A percentile compares a stretch with the other conserved stretches of the same genome.
Conservation (phyloP, 2,797 vertebrate species). For the Microtus californicus region DNA sequence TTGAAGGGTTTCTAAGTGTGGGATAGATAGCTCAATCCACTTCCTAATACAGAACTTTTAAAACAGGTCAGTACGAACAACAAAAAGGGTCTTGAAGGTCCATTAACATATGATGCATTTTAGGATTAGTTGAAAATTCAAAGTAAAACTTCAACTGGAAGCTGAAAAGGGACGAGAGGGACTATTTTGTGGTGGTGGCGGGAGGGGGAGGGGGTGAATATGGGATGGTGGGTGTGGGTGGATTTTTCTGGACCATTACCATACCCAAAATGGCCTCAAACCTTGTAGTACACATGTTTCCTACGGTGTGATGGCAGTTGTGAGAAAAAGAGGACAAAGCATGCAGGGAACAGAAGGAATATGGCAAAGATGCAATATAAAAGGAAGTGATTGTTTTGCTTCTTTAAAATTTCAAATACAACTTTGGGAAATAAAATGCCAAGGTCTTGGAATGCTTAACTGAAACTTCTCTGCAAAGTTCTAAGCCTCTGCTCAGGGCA, state of each 20-base stretch:
- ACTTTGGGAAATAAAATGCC: not conserved
- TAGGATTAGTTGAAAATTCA: slow-evolving; percentile 36
- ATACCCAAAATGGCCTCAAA: slow-evolving; percentile 36
- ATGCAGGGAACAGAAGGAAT: not conserved
- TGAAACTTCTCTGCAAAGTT: slow-evolving; percentile 15
- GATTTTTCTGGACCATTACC: not conserved
- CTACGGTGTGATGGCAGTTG: not conserved
- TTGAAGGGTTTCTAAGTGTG: slow-evolving; percentile 52
- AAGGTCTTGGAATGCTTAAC: not conserved
- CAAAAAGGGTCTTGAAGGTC: not conserved
- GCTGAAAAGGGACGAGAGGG: not conserved
- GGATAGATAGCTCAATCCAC: not conserved
- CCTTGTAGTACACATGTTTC: slow-evolving; percentile 29
- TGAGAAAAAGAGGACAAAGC: not conserved
- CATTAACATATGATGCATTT: not conserved
- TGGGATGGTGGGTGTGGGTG: not conserved
- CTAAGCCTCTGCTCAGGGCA: not conserved
- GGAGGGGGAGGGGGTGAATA: not conserved
- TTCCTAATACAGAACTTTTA: not conserved
- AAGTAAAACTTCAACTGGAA: slow-evolving; percentile 16
- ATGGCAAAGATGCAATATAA: not conserved
- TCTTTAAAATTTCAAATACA: not conserved
- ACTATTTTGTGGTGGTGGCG: not conserved
- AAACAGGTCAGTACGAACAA: slow-evolving; percentile 42
- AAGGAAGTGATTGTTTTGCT: not conserved